A percentile compares a stretch with the other conserved stretches of the same genome.
Conservation (phyloP, 2,888 invertebrate genomes). For the Neoscelio sp. region DNA sequence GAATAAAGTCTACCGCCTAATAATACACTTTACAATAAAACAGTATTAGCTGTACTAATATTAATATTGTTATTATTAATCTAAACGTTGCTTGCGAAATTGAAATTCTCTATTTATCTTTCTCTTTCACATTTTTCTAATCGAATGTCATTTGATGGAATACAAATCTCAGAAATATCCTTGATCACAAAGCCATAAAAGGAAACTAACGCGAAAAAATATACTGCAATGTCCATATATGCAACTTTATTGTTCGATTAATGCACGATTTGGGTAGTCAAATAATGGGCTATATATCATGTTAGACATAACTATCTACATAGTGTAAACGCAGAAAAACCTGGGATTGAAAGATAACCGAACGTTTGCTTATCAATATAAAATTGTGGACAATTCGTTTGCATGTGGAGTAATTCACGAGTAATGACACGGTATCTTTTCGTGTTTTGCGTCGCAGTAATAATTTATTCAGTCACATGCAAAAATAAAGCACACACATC, state of each 20-base stretch:
- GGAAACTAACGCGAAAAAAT: not conserved
- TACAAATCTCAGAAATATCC: no score
- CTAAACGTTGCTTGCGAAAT: no score
- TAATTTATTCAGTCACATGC: slow-evolving; percentile 43
- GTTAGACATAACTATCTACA: slow-evolving; percentile 15
- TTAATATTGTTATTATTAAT: no score
- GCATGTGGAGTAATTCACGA: slow-evolving; percentile 30
- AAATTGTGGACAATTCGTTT: slow-evolving; percentile 53
- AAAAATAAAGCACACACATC: slow-evolving; percentile 32
- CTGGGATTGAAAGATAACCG: slow-evolving; percentile 31
- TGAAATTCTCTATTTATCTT: no score
- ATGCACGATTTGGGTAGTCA: slow-evolving; percentile 6
- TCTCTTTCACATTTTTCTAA: no score
- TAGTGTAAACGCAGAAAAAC: slow-evolving; percentile 17
- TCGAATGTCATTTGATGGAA: no score
- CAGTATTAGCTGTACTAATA: no score
- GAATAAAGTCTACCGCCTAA: no score
- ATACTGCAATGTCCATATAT: not conserved
- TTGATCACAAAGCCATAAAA: no score
- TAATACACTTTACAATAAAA: no score
- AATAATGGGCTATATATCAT: slow-evolving; percentile 21
- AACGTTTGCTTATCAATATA: slow-evolving; percentile 52
- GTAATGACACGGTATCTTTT: slow-evolving; percentile 59
- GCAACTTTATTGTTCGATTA: slow-evolving; percentile 31
- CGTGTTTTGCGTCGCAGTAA: slow-evolving; percentile 35